Evolutionary conservation across 2,797 vertebrate genomes (phyloP).

Genomic region (Premnoplex brunnescens): DNA sequence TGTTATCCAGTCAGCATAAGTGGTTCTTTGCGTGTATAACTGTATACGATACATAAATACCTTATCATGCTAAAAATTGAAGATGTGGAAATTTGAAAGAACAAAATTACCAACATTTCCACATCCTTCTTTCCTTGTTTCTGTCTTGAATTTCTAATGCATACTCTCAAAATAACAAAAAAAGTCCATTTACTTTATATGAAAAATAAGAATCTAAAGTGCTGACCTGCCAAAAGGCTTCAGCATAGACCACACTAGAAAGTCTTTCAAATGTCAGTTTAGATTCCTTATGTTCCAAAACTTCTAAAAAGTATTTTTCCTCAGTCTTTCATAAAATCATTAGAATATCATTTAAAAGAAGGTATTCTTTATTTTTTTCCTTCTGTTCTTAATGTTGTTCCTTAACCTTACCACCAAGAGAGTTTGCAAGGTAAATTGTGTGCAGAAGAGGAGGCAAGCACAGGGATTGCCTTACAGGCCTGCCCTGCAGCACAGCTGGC

Average conservation of each 20-base stretch:
- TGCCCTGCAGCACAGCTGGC: constrained; percentile 19
- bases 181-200: not conserved
- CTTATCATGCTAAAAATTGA: not conserved
- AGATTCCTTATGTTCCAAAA: not conserved
- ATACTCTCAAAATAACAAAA: not conserved
- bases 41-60: not conserved
- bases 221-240: not conserved
- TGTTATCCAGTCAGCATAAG: not conserved
- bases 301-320: not conserved
- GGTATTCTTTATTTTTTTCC: accelerated
- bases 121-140: not conserved
- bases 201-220: not conserved
- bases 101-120: not conserved
- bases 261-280: not conserved
- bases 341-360: not conserved
- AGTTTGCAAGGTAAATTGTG: not conserved
- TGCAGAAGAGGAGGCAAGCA: not conserved
- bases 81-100: not conserved
- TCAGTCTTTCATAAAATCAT: not conserved
- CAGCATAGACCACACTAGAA: not conserved
- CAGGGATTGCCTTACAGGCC: not conserved
- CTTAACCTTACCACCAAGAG: not conserved
- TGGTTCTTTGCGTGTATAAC: not conserved
- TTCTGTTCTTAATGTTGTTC: not conserved
- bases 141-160: not conserved